Conservation (phyloP, 2,113 vertebrate species). For the Sisor rabdophorus region DNA sequence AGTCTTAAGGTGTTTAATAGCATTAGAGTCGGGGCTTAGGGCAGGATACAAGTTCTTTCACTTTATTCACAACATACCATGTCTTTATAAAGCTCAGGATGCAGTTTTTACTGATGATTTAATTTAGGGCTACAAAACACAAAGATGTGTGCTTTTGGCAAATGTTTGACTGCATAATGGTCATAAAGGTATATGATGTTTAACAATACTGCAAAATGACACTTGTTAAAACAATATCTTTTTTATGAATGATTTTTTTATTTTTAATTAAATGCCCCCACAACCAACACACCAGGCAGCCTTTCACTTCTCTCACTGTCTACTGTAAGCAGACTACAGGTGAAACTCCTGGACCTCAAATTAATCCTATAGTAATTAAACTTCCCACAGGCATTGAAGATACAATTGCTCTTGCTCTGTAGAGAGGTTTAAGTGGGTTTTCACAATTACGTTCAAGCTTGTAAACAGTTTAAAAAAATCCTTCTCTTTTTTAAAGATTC, state of each 20-base stretch:
- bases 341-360: conserved; percentile 51
- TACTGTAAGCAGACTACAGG: conserved; percentile 46
- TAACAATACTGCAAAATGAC: too few relatives aligned
- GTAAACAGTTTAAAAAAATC: conserved; percentile 2
- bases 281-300: conserved; percentile 24
- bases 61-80: too few relatives aligned
- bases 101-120: too few relatives aligned
- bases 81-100: too few relatives aligned
- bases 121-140: too few relatives aligned
- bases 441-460: conserved; percentile 48
- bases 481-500: not conserved
- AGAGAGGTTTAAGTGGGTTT: conserved; percentile 50
- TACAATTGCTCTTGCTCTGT: conserved; percentile 47
- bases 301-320: conserved; percentile 19
- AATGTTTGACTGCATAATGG: too few relatives aligned
- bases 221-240: not conserved
- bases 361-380: conserved; percentile 57
- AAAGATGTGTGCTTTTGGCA: too few relatives aligned
- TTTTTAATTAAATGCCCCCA: conserved; percentile 1
- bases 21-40: too few relatives aligned
- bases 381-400: conserved; percentile 42
- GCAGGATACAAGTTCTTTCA: too few relatives aligned
- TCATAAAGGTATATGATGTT: too few relatives aligned
- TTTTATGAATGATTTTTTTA: not conserved
- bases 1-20: too few relatives aligned